A percentile compares a stretch with the other conserved stretches of the same genome.
These are phyloP conservation scores for Haemorhous mexicanus DNA, from an alignment of 2,113 vertebrate species.

Conservation along the genomic window DNA sequence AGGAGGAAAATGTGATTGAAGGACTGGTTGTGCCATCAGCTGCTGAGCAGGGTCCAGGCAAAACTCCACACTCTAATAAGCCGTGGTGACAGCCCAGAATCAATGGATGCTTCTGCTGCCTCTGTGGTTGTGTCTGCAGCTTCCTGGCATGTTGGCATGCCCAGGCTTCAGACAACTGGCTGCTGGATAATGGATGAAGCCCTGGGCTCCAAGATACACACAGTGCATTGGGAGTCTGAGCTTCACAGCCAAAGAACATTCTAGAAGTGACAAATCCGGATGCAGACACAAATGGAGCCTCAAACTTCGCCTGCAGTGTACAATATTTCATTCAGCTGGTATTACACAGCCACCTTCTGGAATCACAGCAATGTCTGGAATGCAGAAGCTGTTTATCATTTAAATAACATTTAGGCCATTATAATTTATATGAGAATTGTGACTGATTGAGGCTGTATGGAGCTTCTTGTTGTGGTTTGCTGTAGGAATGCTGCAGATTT, in stretches of 20 bases:
- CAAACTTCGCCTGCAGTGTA: neutral
- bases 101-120: neutral
- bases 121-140: conserved; percentile 12
- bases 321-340: conserved; percentile 17
- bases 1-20: neutral
- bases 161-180: neutral
- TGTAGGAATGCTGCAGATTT: conserved; percentile 59
- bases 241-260: neutral
- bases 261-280: neutral
- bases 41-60: neutral
- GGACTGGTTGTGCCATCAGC: neutral
- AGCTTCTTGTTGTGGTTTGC: conserved; percentile 62
- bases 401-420: conserved; percentile 50
- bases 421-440: conserved; percentile 56
- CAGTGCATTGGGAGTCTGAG: neutral
- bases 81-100: neutral
- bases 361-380: conserved; percentile 54
- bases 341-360: conserved; percentile 50
- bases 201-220: conserved; percentile 13
- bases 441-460: conserved; percentile 43
- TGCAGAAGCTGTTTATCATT: conserved; percentile 63
- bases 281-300: neutral
- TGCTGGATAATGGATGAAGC: neutral
- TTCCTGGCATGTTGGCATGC: neutral
- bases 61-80: neutral